These are phyloP conservation scores for Leucoraja ocellata DNA, from an alignment of 2,797 vertebrate genomes.

Conservation along the genomic window DNA sequence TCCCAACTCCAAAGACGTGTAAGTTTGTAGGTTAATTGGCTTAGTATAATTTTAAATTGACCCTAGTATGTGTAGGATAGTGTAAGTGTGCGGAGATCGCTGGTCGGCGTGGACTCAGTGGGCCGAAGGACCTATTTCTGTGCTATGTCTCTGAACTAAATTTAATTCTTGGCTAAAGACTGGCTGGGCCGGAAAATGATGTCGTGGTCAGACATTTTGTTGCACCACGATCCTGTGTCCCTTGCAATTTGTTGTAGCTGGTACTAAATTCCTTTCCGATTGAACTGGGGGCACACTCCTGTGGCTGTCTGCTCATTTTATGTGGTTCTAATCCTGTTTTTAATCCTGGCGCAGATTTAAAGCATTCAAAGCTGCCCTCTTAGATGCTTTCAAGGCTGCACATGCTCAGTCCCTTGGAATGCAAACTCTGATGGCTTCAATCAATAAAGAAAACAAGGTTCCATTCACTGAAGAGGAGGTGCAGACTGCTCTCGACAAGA, in stretches of 20 bases:
- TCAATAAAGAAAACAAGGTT: constrained; percentile 64
- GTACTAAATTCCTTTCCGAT: not conserved
- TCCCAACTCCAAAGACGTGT: no score
- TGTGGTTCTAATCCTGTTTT: not conserved
- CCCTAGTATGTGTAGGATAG: no score
- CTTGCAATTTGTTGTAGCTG: not conserved
- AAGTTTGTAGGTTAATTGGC: no score
- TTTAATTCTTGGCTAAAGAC: not conserved
- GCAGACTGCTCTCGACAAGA: constrained; percentile 65
- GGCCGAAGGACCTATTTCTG: no score
- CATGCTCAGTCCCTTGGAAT: constrained; percentile 84
- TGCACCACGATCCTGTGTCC: no score
- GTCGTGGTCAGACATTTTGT: not conserved
- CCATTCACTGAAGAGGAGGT: constrained; percentile 70
- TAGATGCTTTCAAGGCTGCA: constrained; percentile 75
- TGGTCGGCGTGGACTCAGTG: no score
- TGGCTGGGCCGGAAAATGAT: not conserved
- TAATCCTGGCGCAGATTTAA: constrained; percentile 66
- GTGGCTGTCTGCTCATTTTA: not conserved
- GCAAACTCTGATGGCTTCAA: constrained; percentile 62
- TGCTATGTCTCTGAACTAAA: no score
- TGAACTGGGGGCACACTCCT: no score
- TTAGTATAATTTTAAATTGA: no score
- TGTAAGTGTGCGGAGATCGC: no score
- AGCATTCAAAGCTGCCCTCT: constrained; percentile 78